These are phyloP conservation scores for Manis pentadactyla DNA, from an alignment of 2,797 vertebrate species.

Conservation along the genomic window DNA sequence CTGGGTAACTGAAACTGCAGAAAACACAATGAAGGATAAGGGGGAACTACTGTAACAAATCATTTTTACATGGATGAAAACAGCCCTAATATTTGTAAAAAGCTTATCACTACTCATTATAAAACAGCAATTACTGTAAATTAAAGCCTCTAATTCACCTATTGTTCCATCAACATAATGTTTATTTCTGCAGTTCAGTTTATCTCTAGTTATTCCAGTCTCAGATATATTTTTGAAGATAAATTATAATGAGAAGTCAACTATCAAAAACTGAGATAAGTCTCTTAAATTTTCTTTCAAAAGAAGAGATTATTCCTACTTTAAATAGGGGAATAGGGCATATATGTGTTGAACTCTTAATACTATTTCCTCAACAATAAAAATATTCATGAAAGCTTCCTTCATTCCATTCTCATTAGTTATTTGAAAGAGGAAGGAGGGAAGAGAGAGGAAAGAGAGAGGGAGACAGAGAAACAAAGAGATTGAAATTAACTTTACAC, in stretches of 20 bases:
- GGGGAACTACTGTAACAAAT: not conserved
- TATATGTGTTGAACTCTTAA: not conserved
- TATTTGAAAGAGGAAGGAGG: not conserved
- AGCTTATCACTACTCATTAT: not conserved
- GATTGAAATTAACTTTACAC: not conserved
- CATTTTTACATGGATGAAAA: not conserved
- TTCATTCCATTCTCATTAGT: not conserved
- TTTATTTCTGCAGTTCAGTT: not conserved
- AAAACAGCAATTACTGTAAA: not conserved
- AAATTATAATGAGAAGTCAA: not conserved
- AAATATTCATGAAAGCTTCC: not conserved
- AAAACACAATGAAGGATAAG: not conserved
- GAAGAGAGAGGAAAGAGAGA: not conserved
- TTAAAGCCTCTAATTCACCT: not conserved
- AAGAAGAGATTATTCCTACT: not conserved
- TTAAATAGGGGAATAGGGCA: not conserved
- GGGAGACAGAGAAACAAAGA: not conserved
- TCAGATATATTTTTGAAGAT: not conserved
- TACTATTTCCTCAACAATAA: not conserved
- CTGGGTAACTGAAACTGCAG: not conserved
- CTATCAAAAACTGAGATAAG: not conserved
- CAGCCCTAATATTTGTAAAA: not conserved
- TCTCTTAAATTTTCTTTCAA: conserved; percentile 13
- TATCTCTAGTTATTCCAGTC: not conserved
- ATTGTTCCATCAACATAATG: not conserved